Base-by-base conservation (phyloP, 64 coral and sea anemone genomes). In the Platygyra sinensis region DNA sequence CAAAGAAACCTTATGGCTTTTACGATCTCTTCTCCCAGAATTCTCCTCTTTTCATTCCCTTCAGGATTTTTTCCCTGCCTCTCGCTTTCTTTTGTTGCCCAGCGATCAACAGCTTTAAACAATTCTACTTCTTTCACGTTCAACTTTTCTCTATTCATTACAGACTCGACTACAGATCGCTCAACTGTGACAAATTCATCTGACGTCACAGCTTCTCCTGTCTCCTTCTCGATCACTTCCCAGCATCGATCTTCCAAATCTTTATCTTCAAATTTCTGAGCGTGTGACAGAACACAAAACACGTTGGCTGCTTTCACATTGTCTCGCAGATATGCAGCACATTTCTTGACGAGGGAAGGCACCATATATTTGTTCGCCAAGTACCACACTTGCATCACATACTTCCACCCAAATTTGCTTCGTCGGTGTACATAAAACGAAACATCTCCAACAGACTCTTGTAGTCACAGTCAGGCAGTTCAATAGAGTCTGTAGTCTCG, bases 241-340 rank as follows among this genome's bases (percentile, higher is more conserved):
- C 76, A 78, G 52, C 52, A 54, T 54, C 52, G 52, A 54, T 54
- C 52, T 54, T 54, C 52, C 52, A 54, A 54, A 54, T 78, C 49
- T 78, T 78, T 78, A 52, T 78, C 76, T 55, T 57, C 76, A 52
- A 78, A 78, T 50, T 78, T 78, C 76, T 52, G 39, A 52, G 5
- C 76, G 76, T 78, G 76, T n/a, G 51, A 46, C 2, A 78, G 42
- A 54, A 78, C 8, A 24, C 39, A 55, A 27, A 78, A 78, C 19
- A 78, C 42, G 20, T 78, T 78, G 46, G 76, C 1, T 11, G 46
- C 39, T 0, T 22, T 0, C 50, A 78, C 4, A 46, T 52, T 55
- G 8, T 78, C 49, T 78, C 76, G 76, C 0, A 78, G 76, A 78
- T 52, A 78, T 78, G 52, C 46, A 11, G 17, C 8, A 27, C 76